Percentiles rank a stretch among this genome's conserved stretches.
These are phyloP conservation scores for Meriones psammophilus DNA, from an alignment of 2,797 vertebrate species.

Conservation along the genomic window DNA sequence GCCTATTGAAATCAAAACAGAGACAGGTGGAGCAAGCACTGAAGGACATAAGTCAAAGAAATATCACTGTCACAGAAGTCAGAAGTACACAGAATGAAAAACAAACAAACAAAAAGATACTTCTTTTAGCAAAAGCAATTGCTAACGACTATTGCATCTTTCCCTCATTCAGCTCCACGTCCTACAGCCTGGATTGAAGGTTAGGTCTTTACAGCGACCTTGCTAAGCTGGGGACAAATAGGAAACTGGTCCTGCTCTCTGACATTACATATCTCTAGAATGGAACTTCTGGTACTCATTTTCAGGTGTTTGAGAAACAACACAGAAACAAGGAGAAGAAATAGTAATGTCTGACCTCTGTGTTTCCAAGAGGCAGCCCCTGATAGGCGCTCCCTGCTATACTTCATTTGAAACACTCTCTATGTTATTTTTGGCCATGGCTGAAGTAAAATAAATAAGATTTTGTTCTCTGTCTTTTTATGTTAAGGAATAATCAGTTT, in stretches of 20 bases:
- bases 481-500: constrained; percentile 11
- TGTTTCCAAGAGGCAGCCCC: not conserved
- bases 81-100: not conserved
- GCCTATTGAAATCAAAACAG: constrained; percentile 28
- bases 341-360: not conserved
- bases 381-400: not conserved
- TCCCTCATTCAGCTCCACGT: not conserved
- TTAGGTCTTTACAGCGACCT: not conserved
- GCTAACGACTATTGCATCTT: not conserved
- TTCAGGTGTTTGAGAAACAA: not conserved
- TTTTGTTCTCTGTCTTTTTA: constrained; percentile 44
- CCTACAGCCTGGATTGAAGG: not conserved
- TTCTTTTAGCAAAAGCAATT: too few species aligned
- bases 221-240: not conserved
- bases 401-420: constrained; percentile 13
- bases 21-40: not conserved
- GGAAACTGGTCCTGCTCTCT: not conserved
- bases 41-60: constrained; percentile 13
- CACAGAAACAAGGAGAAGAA: not conserved
- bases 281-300: constrained; percentile 2
- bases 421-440: not conserved
- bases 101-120: not conserved
- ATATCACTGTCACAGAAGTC: not conserved
- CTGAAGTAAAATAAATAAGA: not conserved
- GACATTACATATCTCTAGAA: not conserved